Evolutionary conservation across 2,113 vertebrate species (phyloP).

Genomic region (Sapayoa aenigma): DNA sequence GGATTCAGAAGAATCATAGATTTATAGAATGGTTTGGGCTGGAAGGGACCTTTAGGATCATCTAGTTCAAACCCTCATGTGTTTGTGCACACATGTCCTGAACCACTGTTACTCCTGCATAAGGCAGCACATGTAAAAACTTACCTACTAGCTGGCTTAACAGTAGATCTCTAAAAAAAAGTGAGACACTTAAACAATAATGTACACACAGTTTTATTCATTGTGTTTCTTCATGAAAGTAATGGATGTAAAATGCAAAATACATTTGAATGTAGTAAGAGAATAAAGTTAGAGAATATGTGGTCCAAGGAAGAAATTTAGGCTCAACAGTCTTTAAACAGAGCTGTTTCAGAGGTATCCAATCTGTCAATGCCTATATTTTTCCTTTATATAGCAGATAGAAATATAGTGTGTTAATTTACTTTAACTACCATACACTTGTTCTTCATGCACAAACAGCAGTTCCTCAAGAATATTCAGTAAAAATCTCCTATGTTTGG

Average conservation of each 20-base stretch:
- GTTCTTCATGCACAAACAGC: not conserved
- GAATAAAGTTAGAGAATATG: not conserved
- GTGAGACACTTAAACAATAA: not conserved
- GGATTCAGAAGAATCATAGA: not conserved
- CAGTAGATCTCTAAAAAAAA: not conserved
- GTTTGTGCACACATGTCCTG: not conserved
- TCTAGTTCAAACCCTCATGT: not conserved
- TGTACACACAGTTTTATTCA: not conserved
- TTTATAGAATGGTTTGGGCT: not conserved
- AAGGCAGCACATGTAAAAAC: not conserved
- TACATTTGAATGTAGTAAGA: not conserved
- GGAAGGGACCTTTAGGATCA: not conserved
- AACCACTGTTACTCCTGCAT: not conserved
- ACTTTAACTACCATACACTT: fast-evolving
- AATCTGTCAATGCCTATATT: not conserved
- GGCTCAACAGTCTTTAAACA: not conserved
- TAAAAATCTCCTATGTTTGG: not conserved
- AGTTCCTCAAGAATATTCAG: not conserved
- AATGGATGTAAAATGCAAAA: not conserved
- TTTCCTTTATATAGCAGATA: not conserved
- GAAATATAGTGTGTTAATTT: not conserved
- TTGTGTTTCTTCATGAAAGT: constrained; percentile 2
- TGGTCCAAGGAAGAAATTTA: not conserved
- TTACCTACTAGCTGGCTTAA: not conserved
- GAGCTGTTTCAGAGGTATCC: not conserved